These are phyloP conservation scores for Choreutis nemorana DNA, from an alignment of 2,888 invertebrate genomes.

Conservation along the genomic window DNA sequence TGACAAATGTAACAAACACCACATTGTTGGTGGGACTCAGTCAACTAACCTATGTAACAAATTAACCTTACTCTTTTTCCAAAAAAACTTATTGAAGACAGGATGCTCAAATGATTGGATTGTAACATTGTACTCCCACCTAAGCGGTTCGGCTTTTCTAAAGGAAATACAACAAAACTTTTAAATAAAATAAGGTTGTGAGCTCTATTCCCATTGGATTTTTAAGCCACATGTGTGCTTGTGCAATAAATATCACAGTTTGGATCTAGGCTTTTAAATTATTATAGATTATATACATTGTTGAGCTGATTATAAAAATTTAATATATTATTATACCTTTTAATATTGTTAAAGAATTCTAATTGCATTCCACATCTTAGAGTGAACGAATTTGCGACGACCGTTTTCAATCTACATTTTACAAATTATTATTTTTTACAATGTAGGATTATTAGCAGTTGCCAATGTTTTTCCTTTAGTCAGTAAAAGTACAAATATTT, in stretches of 20 bases:
- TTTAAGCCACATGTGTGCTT: constrained; percentile 67
- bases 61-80: too few species aligned
- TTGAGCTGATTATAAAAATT: constrained; percentile 70
- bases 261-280: constrained; percentile 69
- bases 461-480: constrained; percentile 75
- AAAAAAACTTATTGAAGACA: constrained; percentile 21
- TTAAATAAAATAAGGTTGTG: constrained; percentile 63
- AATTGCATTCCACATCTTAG: constrained; percentile 68
- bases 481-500: constrained; percentile 86
- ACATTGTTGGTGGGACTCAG: too few species aligned
- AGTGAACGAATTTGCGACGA: constrained; percentile 66
- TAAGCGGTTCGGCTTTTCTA: constrained; percentile 35
- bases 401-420: constrained; percentile 65
- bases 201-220: constrained; percentile 64
- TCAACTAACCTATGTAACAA: too few species aligned
- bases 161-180: constrained; percentile 33
- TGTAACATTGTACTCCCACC: constrained; percentile 36
- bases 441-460: constrained; percentile 65
- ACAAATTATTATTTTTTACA: constrained; percentile 64
- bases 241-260: constrained; percentile 69
- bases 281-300: constrained; percentile 71
- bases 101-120: constrained; percentile 36
- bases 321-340: constrained; percentile 70
- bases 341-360: constrained; percentile 69
- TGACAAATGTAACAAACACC: too few species aligned